Evolutionary conservation across 2,113 vertebrate species (phyloP).

Genomic region (Henicopernis longicauda): DNA sequence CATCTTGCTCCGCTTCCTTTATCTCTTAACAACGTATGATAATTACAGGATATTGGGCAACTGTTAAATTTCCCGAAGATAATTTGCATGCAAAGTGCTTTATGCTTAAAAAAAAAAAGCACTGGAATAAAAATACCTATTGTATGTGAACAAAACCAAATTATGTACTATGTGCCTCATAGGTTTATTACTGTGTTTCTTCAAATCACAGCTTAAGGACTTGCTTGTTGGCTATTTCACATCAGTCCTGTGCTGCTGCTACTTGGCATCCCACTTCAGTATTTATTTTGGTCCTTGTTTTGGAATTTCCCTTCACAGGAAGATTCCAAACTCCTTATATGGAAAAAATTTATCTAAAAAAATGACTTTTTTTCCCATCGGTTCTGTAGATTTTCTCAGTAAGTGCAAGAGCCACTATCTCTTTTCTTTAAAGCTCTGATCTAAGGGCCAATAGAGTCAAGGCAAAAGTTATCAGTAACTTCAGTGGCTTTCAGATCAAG

Average conservation of each 20-base stretch:
- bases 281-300: constrained; percentile 56
- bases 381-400: background rate
- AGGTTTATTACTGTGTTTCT: background rate
- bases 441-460: background rate
- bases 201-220: background rate
- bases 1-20: background rate
- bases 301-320: constrained; percentile 51
- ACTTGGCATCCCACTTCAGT: constrained; percentile 25
- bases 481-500: background rate
- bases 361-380: background rate
- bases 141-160: background rate
- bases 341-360: background rate
- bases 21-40: background rate
- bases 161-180: background rate
- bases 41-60: background rate
- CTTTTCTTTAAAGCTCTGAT: background rate
- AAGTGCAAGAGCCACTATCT: background rate
- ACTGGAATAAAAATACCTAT: background rate
- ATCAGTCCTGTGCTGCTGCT: background rate
- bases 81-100: background rate
- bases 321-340: constrained; percentile 27
- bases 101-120: background rate
- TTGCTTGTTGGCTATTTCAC: background rate
- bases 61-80: background rate
- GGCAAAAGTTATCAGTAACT: background rate